phyloP scores from a whole-genome alignment of 2,888 invertebrate genomes.

The Strigamia maritima region DNA sequence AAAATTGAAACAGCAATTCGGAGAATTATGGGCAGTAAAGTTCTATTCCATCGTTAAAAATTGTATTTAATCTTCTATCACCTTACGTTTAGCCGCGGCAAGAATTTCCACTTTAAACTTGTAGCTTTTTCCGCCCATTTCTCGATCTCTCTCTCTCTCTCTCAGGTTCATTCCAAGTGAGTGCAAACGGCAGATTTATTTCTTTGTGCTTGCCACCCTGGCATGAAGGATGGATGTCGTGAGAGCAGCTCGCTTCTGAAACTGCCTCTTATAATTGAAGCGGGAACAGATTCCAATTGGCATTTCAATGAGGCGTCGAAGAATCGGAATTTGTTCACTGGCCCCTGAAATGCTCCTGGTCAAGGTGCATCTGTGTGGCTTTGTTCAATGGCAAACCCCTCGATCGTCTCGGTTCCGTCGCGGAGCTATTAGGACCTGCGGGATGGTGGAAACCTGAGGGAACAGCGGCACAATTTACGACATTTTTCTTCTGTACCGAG shows the following conservation, averaged over 20 bases:
- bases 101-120: conserved; percentile 15
- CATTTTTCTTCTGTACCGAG: neutral
- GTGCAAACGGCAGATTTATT: conserved; percentile 23
- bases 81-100: neutral
- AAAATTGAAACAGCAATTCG: too few species aligned
- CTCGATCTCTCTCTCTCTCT: neutral
- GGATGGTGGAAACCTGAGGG: neutral
- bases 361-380: neutral
- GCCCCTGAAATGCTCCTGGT: neutral
- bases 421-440: neutral
- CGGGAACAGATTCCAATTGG: conserved; percentile 19
- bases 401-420: neutral
- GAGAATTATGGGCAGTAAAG: too few species aligned
- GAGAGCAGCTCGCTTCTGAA: neutral
- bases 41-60: neutral
- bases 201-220: conserved; percentile 23
- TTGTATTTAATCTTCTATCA: neutral
- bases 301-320: conserved; percentile 17
- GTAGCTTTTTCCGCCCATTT: conserved; percentile 19
- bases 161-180: conserved; percentile 19
- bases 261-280: conserved; percentile 23
- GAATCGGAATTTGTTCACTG: conserved; percentile 13
- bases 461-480: conserved; percentile 11
- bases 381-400: neutral
- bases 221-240: conserved; percentile 15